Evolutionary conservation across 2,888 invertebrate genomes (phyloP).

Genomic region (Nasonovia ribisnigri): DNA sequence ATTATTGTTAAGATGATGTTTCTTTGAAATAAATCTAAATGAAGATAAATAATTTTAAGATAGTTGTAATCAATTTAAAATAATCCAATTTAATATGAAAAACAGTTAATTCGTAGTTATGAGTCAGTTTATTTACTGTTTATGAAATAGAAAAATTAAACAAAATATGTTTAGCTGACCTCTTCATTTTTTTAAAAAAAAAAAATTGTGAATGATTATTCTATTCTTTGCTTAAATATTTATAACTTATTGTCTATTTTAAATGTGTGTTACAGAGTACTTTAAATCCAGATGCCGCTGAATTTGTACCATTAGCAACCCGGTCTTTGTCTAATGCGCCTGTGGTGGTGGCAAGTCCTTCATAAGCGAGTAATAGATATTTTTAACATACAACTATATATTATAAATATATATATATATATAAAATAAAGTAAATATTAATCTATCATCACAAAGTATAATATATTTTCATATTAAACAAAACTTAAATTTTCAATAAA

Average conservation of each 20-base stretch:
- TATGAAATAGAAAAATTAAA: not conserved
- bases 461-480: conserved; percentile 60
- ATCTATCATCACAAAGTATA: conserved; percentile 56
- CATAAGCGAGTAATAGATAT: conserved; percentile 43
- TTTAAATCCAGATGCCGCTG: conserved; percentile 87
- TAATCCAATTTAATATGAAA: not conserved
- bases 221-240: not conserved
- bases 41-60: not conserved
- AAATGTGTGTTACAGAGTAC: conserved; percentile 74
- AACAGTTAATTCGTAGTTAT: too few relatives aligned
- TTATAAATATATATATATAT: conserved; percentile 40
- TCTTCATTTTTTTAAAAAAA: not conserved
- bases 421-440: conserved; percentile 57
- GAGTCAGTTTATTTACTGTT: conserved; percentile 5
- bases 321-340: conserved; percentile 57
- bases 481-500: conserved; percentile 46
- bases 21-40: not conserved
- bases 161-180: not conserved
- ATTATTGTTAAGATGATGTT: not conserved
- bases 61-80: not conserved
- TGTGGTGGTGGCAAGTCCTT: conserved; percentile 61
- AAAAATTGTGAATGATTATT: not conserved
- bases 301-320: conserved; percentile 78
- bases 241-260: not conserved
- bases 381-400: conserved; percentile 10